phyloP scores from a whole-genome alignment of 2,113 vertebrate species.

The Seriola rivoliana region DNA sequence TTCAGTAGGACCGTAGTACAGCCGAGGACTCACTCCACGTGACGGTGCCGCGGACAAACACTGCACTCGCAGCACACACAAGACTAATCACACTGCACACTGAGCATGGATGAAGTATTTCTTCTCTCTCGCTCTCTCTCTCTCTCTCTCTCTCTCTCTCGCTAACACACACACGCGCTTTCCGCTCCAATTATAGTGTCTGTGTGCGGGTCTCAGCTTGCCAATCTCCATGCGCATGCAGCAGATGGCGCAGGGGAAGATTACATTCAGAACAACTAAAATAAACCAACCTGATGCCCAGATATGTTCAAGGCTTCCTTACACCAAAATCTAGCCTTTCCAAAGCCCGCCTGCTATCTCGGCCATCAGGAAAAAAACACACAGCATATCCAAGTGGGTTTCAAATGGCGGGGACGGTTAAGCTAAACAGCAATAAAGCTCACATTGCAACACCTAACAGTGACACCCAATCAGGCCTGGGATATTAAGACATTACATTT shows the following conservation, averaged over 20 bases:
- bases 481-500: slow-evolving; percentile 53
- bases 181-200: slow-evolving; percentile 36
- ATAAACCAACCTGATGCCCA: slow-evolving; percentile 61
- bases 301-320: slow-evolving; percentile 43
- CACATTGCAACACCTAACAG: slow-evolving; percentile 34
- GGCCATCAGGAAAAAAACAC: slow-evolving; percentile 12
- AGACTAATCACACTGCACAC: not conserved
- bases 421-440: slow-evolving; percentile 64
- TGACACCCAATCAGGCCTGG: slow-evolving; percentile 37
- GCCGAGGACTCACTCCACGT: slow-evolving; percentile 56
- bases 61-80: slow-evolving; percentile 11
- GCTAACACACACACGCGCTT: not conserved
- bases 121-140: not conserved
- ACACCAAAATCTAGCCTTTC: slow-evolving; percentile 14
- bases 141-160: no score
- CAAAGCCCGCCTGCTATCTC: slow-evolving; percentile 43
- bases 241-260: slow-evolving; percentile 67
- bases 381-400: slow-evolving; percentile 26
- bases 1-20: slow-evolving; percentile 47
- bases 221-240: slow-evolving; percentile 35
- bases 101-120: slow-evolving; percentile 19
- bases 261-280: slow-evolving; percentile 67
- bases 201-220: slow-evolving; percentile 44
- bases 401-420: slow-evolving; percentile 58
- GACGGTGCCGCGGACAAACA: slow-evolving; percentile 28